Evolutionary conservation across 2,113 vertebrate genomes (phyloP), one percentile per base, ranked within the genome.

Genomic region (Misgurnus anguillicaudatus): DNA sequence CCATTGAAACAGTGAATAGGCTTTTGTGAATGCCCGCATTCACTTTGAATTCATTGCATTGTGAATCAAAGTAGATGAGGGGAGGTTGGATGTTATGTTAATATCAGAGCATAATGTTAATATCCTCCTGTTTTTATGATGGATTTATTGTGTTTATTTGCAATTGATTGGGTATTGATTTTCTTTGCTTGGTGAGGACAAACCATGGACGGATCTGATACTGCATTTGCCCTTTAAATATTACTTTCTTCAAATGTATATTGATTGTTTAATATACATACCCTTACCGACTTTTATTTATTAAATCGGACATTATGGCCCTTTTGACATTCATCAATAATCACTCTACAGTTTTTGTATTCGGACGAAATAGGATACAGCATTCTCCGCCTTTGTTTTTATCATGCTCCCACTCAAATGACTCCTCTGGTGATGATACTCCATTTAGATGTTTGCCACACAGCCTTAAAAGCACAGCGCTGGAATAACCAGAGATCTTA

Each of bases 321-420:
- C 5, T 63, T 13, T 64, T 45, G 19, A 61, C 48, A 11, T 57
- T 72, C 69, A 31, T 71, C 31, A 61, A 17, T 42, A 48, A 45
- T 48, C 16, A 17, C 14, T 21, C 38, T 6, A 68, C n/a, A 45
- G 36, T 70, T 55, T n/a, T 55, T 10, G 4, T 14, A 16, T 14
- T 51, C 11, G 13, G 11, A 11, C 0, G 47, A 13, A 48, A 48
- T 13, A 4, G 11, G 7, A 47, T 47, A 10, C 24, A 31, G 24
- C 24, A 31, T 31, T 31, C 4, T 10, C 42, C 5, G 7, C 42
- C 42, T 45, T 53, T 72, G 62, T 47, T 86, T 74, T 88, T 87
- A 86, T 90, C 87, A 77, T 57, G 66, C 60, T 73, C 82, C 83
- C 75, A 71, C 71, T 80, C 75, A 58, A 21, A 88, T 79, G 79